Base-by-base conservation (phyloP, 2,888 invertebrate genomes). In the Carterocephalus palaemon region DNA sequence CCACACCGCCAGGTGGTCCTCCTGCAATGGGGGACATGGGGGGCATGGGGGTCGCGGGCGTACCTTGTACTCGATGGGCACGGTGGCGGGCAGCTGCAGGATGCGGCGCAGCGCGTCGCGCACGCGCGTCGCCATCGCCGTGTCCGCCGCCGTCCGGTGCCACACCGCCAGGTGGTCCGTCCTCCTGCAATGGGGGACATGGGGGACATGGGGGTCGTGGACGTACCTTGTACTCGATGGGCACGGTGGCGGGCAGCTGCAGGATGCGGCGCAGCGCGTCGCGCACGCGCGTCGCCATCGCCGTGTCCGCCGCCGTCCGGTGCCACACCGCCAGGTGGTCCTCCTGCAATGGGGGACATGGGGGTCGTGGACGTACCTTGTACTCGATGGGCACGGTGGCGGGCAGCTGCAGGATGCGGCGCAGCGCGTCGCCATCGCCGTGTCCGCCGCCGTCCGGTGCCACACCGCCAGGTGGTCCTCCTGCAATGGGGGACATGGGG, bases 11-110 rank as follows among this genome's bases (percentile, higher is more conserved):
- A n/a, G n/a, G n/a, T n/a, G n/a, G n/a, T n/a, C n/a, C n/a, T n/a
- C n/a, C n/a, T n/a, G n/a, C n/a, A n/a, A n/a, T n/a, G n/a, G n/a
- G n/a, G n/a, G n/a, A n/a, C n/a, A n/a, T n/a, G n/a, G n/a, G n/a
- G n/a, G n/a, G n/a, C n/a, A n/a, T n/a, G n/a, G n/a, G n/a, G n/a
- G n/a, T n/a, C n/a, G n/a, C n/a, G n/a, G n/a, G n/a, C n/a, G n/a
- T n/a, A n/a, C n/a, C n/a, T n/a, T n/a, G n/a, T 99, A 99, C 88
- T 99, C 98, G 90, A 99, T 93, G 65, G 95, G 92, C 65, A 95
- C 94, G 81, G 93, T 93, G 40, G 94, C 89, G 54, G 98, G 98
- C 76, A 99, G 91, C 88, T 98, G 97, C 70, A 99, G 90, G 69
- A 99, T 93, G 75, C 98, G 91, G 64, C 96, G 93, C 65, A 99